Evolutionary conservation across 2,888 invertebrate species (phyloP).

Genomic region (Plutella xylostella): DNA sequence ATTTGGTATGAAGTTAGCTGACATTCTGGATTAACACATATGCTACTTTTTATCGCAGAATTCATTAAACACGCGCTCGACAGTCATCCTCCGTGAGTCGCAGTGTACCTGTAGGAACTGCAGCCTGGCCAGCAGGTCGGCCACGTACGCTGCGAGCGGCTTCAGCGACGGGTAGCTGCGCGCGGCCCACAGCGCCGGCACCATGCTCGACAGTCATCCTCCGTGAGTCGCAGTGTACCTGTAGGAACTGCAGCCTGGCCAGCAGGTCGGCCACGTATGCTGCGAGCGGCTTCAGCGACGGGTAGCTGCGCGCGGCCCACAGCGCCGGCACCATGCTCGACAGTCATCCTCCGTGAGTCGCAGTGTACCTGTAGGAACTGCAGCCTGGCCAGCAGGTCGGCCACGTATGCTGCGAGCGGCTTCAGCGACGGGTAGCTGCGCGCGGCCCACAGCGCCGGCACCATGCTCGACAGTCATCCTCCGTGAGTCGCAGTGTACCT

Average conservation of each 20-base stretch:
- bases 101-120: conserved; percentile 85
- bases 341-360: conserved; percentile 86
- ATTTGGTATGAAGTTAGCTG: too few species aligned
- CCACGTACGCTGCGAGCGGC: conserved; percentile 87
- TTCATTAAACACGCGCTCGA: too few species aligned
- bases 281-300: conserved; percentile 90
- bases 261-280: conserved; percentile 89
- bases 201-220: conserved; percentile 84
- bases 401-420: conserved; percentile 87
- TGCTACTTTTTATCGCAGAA: too few species aligned
- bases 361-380: conserved; percentile 85
- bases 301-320: conserved; percentile 91
- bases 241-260: conserved; percentile 84
- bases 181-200: conserved; percentile 86
- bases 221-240: conserved; percentile 86
- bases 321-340: conserved; percentile 84
- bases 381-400: conserved; percentile 85
- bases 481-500: conserved; percentile 86
- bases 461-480: conserved; percentile 84
- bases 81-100: too few species aligned
- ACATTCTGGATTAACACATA: too few species aligned
- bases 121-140: conserved; percentile 85
- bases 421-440: conserved; percentile 94
- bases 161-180: conserved; percentile 94
- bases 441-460: conserved; percentile 86